Conservation (phyloP, 2,888 invertebrate genomes). For the Oligia latruncula region DNA sequence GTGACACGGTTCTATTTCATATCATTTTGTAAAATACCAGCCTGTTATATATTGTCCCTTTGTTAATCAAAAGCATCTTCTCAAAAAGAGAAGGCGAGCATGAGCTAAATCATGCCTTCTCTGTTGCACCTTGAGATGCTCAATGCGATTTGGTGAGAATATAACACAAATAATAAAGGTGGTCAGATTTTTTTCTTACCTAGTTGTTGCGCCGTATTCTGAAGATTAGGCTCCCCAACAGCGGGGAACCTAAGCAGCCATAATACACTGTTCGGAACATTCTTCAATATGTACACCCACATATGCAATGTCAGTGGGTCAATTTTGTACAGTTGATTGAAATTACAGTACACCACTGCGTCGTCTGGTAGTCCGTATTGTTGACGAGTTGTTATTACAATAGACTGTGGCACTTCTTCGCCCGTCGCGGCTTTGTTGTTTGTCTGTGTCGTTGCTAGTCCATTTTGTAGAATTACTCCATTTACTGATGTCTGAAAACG, state of each 20-base stretch:
- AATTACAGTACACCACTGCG: conserved; percentile 99
- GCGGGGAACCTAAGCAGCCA: conserved; percentile 99
- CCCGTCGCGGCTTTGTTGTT: conserved; percentile 99
- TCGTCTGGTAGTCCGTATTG: conserved; percentile 99
- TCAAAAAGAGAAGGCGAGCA: not conserved
- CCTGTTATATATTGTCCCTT: not conserved
- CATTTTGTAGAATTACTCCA: conserved; percentile 99
- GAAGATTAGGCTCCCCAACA: conserved; percentile 95
- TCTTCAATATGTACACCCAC: conserved; percentile 98
- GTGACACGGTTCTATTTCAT: not conserved
- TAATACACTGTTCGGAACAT: conserved; percentile 98
- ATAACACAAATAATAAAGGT: not conserved
- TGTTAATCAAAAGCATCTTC: not conserved
- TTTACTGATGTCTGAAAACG: conserved; percentile 95
- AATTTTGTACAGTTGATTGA: conserved; percentile 99
- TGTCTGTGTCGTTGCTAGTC: conserved; percentile 98
- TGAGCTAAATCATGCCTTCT: too few relatives aligned
- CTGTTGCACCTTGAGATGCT: too few relatives aligned
- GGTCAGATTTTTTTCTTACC: conserved; percentile 84
- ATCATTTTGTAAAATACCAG: not conserved
- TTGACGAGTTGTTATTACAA: conserved; percentile 98
- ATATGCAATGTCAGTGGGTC: conserved; percentile 98
- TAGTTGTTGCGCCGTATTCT: conserved; percentile 95
- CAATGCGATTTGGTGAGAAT: not conserved
- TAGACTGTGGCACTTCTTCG: conserved; percentile 98